Conservation (phyloP, 2,888 invertebrate species). For the Pterobdella sp. region DNA sequence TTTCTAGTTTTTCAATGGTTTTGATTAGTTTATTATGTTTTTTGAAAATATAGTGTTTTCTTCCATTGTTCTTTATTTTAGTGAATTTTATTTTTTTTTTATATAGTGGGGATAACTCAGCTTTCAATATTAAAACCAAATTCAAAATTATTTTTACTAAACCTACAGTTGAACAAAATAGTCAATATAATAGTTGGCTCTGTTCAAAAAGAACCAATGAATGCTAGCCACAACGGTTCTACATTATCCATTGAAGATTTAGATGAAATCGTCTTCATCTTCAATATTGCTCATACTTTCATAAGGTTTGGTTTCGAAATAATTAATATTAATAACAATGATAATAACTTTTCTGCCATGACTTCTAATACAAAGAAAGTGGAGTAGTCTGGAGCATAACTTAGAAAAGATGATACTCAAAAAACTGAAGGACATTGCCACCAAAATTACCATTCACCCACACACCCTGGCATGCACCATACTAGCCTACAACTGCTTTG, state of each 20-base stretch:
- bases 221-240: neutral
- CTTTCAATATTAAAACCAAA: too few relatives aligned
- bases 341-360: neutral
- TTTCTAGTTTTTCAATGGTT: neutral
- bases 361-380: neutral
- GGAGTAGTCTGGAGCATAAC: neutral
- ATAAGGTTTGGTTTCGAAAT: neutral
- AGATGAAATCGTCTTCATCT: constrained; percentile 9
- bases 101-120: too few relatives aligned
- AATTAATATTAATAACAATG: neutral
- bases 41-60: neutral
- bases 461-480: neutral
- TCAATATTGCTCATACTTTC: neutral
- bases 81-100: neutral
- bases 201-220: neutral
- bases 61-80: neutral
- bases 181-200: neutral
- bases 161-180: neutral
- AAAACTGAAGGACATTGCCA: neutral
- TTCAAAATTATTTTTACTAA: too few relatives aligned
- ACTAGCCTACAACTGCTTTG: neutral
- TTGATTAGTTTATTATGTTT: neutral
- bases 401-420: neutral
- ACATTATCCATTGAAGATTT: neutral
- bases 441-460: neutral